Base-by-base conservation (phyloP, 1,140 invertebrate genomes). In the Aricia agestis region DNA sequence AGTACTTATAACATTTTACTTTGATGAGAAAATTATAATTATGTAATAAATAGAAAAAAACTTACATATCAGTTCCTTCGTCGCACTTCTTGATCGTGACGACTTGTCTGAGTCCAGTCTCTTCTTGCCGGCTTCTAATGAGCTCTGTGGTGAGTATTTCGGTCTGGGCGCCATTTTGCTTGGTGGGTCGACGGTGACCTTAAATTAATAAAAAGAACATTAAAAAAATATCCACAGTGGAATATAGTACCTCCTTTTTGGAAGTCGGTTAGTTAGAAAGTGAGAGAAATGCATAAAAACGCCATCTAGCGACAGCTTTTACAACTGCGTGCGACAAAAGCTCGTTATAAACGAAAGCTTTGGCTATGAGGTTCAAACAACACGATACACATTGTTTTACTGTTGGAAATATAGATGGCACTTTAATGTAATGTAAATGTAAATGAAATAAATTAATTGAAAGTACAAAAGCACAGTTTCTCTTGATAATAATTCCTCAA, bases 41-140 rank as follows among this genome's bases (percentile, higher is more conserved):
- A 25, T 25, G 25, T 25, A 36, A 6, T 36, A 36, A 36, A 36
- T 36, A 5, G 6, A 2, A 25, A 6, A 36, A 36, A 7, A 94
- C 95, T 93, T 93, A 97, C 97, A 92, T 82, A 97, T 95, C 74
- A 98, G 90, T 92, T 98, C 97, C 92, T 98, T 98, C 0, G 97
- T 98, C 19, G 96, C 94, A 85, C 95, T 98, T 76, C 97, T 94
- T 11, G 97, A 98, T 87, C 97, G 93, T 2, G 82, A 96, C 92
- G 78, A 96, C 93, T 89, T 94, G 69, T 92, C 92, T 0, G 95
- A 93, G 78, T 96, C 95, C 18, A 95, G 90, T 83, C 94, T 97
- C 90, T 97, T 97, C 82, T 92, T 85, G 80, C 79, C 78, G 57
- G 85, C 81, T 36, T 92, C 90, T 7, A 87, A 73, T 7, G 91